phyloP scores from a whole-genome alignment of 2,797 vertebrate species.

The Mus caroli region DNA sequence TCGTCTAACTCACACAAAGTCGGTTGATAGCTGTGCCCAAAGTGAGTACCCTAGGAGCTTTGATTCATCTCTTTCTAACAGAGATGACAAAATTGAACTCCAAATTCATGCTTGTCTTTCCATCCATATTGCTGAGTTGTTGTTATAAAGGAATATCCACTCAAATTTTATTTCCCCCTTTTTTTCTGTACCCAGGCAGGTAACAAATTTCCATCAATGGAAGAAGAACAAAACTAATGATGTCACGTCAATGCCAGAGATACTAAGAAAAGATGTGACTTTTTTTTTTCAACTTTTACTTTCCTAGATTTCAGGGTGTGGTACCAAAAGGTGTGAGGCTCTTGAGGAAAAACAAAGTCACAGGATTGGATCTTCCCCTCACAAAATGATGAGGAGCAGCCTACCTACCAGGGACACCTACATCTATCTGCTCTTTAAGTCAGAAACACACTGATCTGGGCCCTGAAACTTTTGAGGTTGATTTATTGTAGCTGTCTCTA shows the following conservation, averaged over 20 bases:
- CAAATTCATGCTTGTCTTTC: not conserved
- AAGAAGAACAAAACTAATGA: conserved; percentile 33
- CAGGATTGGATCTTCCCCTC: conserved; percentile 3
- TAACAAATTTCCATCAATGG: not conserved
- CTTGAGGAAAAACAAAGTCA: not conserved
- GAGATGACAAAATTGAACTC: not conserved
- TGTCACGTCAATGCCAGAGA: conserved; percentile 23
- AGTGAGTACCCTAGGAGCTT: not conserved
- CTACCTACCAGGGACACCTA: not conserved
- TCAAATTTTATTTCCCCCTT: not conserved
- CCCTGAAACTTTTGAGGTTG: conserved; percentile 28
- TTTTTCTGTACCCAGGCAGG: not conserved
- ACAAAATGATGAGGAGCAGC: not conserved
- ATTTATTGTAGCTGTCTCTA: not conserved
- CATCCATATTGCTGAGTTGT: not conserved
- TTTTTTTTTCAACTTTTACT: conserved; percentile 3
- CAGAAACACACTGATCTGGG: conserved; percentile 4
- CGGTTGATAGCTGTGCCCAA: not conserved
- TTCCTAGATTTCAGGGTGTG: conserved; percentile 28
- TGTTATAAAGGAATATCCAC: not conserved
- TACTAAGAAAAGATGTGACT: conserved; percentile 2
- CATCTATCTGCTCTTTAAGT: not conserved
- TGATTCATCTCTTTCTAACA: not conserved
- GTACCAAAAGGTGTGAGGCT: not conserved
- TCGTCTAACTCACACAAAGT: not conserved